Percentiles rank a stretch among this genome's conserved stretches.
These are phyloP conservation scores for Brienomyrus longianalis DNA, from an alignment of 2,113 vertebrate genomes.

Conservation along the genomic window DNA sequence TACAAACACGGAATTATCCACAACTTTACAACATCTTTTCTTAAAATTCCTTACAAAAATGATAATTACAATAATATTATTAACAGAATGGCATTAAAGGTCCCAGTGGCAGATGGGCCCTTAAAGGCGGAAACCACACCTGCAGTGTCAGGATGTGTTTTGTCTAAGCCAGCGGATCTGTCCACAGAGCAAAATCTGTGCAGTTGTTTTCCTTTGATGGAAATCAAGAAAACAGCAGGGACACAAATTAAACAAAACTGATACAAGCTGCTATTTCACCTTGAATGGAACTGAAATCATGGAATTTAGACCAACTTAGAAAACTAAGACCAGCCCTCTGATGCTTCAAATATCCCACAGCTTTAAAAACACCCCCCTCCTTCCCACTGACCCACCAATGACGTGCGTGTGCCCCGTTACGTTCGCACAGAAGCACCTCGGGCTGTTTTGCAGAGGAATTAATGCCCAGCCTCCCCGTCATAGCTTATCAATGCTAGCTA, in stretches of 20 bases:
- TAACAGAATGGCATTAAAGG: neutral
- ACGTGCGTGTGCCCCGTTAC: neutral
- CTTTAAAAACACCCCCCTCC: neutral
- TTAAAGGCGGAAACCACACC: constrained; percentile 63
- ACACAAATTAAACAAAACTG: neutral
- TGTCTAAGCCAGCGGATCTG: constrained; percentile 51
- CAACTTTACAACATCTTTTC: constrained; percentile 60
- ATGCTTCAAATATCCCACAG: neutral
- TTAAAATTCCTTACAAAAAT: constrained; percentile 43
- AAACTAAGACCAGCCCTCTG: neutral
- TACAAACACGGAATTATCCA: constrained; percentile 71
- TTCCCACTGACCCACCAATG: neutral
- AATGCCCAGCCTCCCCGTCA: neutral
- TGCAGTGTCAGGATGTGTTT: neutral
- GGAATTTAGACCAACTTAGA: neutral
- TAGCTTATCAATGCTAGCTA: constrained; percentile 6
- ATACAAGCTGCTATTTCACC: neutral
- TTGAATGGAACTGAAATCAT: neutral
- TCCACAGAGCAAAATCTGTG: constrained; percentile 32
- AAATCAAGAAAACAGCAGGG: neutral
- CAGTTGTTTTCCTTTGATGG: neutral
- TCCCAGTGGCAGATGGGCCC: constrained; percentile 55
- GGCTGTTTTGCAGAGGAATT: neutral
- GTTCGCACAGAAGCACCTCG: neutral
- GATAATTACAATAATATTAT: constrained; percentile 63